Percentiles rank a stretch among this genome's conserved stretches.
phyloP scores from a whole-genome alignment of 2,113 vertebrate species.

The Zosterops japonicus region DNA sequence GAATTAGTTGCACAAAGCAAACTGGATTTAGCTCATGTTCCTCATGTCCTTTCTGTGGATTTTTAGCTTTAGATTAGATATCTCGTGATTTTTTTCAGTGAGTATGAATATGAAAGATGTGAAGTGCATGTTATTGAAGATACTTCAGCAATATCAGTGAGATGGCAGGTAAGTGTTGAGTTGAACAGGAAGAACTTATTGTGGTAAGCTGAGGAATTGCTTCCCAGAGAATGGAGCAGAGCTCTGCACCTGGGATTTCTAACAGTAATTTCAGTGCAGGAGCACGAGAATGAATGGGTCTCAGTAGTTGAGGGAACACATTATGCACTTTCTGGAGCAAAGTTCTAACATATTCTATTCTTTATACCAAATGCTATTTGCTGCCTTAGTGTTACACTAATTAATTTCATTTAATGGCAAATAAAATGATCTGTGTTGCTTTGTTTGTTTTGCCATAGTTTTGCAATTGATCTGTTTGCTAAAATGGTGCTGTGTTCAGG shows the following conservation, averaged over 20 bases:
- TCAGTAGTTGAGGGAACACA: not conserved
- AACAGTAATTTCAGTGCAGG: not conserved
- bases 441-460: not conserved
- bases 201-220: not conserved
- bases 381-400: not conserved
- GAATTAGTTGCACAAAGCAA: not conserved
- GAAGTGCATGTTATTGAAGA: not conserved
- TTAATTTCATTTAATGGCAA: not conserved
- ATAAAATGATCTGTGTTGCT: not conserved
- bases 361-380: not conserved
- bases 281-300: not conserved
- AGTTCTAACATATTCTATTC: not conserved
- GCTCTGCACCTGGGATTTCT: not conserved
- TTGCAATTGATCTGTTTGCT: not conserved
- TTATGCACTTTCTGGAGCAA: not conserved
- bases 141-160: not conserved
- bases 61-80: not conserved
- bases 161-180: not conserved
- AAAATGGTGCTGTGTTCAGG: not conserved
- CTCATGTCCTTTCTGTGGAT: not conserved
- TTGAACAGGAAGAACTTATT: not conserved
- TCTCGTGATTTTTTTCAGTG: not conserved
- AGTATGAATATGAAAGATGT: not conserved
- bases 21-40: not conserved
- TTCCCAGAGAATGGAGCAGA: not conserved